Base-by-base conservation (phyloP, 2,888 invertebrate species). In the Hyposoter dolosus region DNA sequence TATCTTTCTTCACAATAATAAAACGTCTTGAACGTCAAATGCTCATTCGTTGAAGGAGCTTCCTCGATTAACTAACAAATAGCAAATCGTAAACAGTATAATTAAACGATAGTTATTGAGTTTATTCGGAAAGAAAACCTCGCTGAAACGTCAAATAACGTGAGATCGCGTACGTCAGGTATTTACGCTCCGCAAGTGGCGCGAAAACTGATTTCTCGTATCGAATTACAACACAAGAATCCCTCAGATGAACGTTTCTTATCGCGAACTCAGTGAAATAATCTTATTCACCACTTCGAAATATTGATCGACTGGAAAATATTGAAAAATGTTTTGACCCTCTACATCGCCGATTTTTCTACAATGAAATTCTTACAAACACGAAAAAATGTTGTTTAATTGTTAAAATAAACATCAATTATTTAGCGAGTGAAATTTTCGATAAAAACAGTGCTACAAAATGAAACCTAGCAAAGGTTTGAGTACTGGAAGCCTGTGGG, bases 401-500 rank as follows among this genome's bases (percentile, higher is more conserved):
- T 28, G 9, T 12, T 60, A 60, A 60, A 28, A 17, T 60, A 28
- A 60, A 60, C 6, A 28, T 15, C 28, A 28, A 66, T n/a, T 9
- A 9, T 40, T 35, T 10, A 40, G 17, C 19, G n/a, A n/a, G n/a
- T 53, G 12, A 53, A 35, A 53, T 32, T 53, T 72, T 35, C n/a
- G 19, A n/a, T 35, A 15, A 28, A 35, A 17, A 72, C 60, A 15
- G 56, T 71, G 32, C 19, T 32, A 12, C 5, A 91, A 7, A 12
- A 94, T 94, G 93, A 94, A 94, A 69, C 90, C 94, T 9, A 92
- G 89, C 66, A 94, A 92, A 91, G 90, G 78, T 74, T 6, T 78
- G 32, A 86, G 85, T 17, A 69, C 85, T 40, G 90, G 91, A 82
- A 69, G 78, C 9, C 88, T 92, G 43, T 94, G 94, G 94, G 94